phyloP scores from a whole-genome alignment of 2,888 invertebrate genomes.

The Drosophila tripunctata region DNA sequence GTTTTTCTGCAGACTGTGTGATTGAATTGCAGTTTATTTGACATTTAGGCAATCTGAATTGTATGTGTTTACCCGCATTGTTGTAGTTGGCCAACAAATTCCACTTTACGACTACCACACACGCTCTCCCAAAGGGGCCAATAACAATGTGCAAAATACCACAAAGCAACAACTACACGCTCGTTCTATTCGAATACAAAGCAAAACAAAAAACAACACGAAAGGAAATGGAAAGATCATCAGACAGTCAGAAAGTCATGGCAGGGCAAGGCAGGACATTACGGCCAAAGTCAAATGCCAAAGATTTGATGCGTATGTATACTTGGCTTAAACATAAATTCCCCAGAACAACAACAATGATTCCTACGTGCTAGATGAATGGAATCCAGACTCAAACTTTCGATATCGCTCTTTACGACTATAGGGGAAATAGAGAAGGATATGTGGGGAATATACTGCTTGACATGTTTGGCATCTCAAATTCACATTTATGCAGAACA shows the following conservation, averaged over 20 bases:
- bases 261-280: constrained; percentile 15
- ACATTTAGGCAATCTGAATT: constrained; percentile 37
- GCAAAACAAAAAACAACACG: constrained; percentile 11
- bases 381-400: constrained; percentile 19
- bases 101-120: constrained; percentile 45
- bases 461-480: constrained; percentile 38
- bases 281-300: constrained; percentile 37
- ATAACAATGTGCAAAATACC: constrained; percentile 62
- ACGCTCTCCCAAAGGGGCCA: constrained; percentile 31
- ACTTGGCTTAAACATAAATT: constrained; percentile 39
- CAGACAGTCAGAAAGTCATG: constrained; percentile 17
- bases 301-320: constrained; percentile 46
- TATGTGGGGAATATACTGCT: background rate
- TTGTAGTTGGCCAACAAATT: constrained; percentile 56
- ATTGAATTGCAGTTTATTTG: constrained; percentile 69
- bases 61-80: constrained; percentile 6
- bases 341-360: constrained; percentile 14
- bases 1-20: constrained; percentile 4
- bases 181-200: background rate
- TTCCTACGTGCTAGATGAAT: constrained; percentile 30
- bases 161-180: constrained; percentile 22
- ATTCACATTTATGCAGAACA: constrained; percentile 17
- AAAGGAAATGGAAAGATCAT: constrained; percentile 29
- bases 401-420: constrained; percentile 5
- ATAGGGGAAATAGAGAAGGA: background rate